Conservation (phyloP, 2,113 vertebrate species). For the Mesitornis unicolor region DNA sequence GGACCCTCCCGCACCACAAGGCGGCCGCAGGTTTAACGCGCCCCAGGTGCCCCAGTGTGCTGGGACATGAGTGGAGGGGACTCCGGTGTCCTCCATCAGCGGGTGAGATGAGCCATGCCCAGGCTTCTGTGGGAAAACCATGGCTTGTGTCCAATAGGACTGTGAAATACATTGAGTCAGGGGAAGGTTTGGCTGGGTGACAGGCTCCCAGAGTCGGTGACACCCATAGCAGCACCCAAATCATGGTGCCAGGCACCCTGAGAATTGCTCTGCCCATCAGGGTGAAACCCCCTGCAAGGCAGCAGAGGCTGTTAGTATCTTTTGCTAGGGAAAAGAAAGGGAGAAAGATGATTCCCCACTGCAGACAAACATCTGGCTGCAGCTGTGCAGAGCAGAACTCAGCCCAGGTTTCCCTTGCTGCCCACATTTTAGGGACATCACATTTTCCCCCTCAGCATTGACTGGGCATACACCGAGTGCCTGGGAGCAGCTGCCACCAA, state of each 20-base stretch:
- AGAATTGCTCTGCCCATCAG: neutral
- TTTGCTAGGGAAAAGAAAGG: neutral
- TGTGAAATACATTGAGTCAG: neutral
- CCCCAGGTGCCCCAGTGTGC: accelerated
- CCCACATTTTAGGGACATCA: neutral
- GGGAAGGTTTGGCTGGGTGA: neutral
- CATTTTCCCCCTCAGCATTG: neutral
- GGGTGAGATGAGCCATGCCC: accelerated
- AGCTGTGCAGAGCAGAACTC: neutral
- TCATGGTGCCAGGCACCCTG: accelerated
- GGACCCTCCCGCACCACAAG: too few species aligned
- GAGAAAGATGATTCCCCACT: neutral
- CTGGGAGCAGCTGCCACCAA: neutral
- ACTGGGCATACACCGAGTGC: neutral
- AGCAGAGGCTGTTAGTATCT: neutral
- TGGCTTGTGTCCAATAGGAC: accelerated
- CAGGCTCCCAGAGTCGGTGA: neutral
- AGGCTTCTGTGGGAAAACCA: neutral
- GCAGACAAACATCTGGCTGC: neutral
- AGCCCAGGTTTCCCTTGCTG: neutral
- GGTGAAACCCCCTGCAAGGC: neutral
- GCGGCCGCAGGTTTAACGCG: too few species aligned
- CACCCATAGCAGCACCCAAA: accelerated
- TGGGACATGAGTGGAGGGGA: neutral
- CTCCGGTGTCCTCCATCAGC: accelerated